Evolutionary conservation across 2,113 vertebrate genomes (phyloP), one percentile per base, ranked within the genome.

Genomic region (Eretmochelys imbricata): DNA sequence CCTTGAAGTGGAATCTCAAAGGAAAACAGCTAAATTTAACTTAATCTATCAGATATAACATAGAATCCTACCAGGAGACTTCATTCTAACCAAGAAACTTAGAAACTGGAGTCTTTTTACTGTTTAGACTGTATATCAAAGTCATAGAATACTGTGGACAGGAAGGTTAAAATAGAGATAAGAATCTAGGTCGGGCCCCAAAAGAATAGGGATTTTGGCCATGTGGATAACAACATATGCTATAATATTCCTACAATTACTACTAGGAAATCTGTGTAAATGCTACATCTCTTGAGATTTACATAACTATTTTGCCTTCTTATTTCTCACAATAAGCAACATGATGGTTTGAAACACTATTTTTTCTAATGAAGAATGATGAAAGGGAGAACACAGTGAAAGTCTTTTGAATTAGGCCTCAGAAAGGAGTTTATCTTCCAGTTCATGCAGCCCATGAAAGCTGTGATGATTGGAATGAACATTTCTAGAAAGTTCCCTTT

Each of bases 331-430:
- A 90, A 19, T 55, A 94, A 84, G 7, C 1, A 81, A 24, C 59
- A 27, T n/a, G 2, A 86, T 82, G 7, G 1, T n/a, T 93, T 88
- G 72, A 89, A 93, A 84, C 3, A 42, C 9, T 55, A 25, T 86
- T 88, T 91, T 35, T 96, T 80, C 55, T 90, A 95, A 91, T 88
- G 84, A 85, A 78, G 19, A 48, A 42, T 82, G 19, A 93, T 88
- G 35, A 94, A 84, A 92, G 35, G 76, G 88, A 91, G 50, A 76
- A 20, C 13, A 76, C 53, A 69, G 25, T 89, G 27, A 35, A 88
- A 51, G 25, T 88, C 6, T 69, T 84, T 69, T 38, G 79, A 86
- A 91, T 93, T 85, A 93, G 2, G 1, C 35, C 89, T 65, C 46
- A 38, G 24, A 65, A 78, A 62, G 0, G 3, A 0, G 3, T 89